Conservation (phyloP, 2,888 invertebrate genomes). For the Synergus laeviventris region DNA sequence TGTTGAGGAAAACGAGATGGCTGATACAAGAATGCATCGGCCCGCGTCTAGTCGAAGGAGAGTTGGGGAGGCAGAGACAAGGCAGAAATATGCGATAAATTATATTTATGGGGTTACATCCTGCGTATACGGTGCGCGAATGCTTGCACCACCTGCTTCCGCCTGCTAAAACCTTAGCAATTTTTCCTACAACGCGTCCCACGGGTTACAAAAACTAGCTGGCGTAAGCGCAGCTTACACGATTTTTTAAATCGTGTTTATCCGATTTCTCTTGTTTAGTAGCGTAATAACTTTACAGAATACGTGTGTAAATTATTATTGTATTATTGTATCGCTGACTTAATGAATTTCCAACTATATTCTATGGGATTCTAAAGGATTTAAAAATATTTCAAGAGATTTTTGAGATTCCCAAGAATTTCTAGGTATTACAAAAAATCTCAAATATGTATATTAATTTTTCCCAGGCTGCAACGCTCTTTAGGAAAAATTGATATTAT, state of each 20-base stretch:
- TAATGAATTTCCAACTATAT: no score
- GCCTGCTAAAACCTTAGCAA: conserved; percentile 2
- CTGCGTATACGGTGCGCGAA: conserved; percentile 17
- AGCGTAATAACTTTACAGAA: no score
- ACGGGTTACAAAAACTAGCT: background rate
- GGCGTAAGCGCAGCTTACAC: background rate
- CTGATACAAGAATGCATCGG: conserved; percentile 8
- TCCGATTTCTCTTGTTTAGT: background rate
- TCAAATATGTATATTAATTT: no score
- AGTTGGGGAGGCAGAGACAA: conserved; percentile 25
- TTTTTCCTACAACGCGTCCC: conserved; percentile 7
- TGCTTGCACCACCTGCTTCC: conserved; percentile 28
- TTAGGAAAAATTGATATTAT: no score
- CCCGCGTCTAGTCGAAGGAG: conserved; percentile 1
- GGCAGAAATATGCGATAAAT: conserved; percentile 39
- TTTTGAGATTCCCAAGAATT: no score
- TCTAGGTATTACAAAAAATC: no score
- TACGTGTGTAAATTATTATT: no score
- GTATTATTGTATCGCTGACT: no score
- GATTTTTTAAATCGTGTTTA: background rate
- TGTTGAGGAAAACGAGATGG: background rate
- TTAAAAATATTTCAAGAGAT: no score
- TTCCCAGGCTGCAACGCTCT: no score
- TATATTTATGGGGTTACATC: conserved; percentile 36
- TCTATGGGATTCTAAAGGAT: no score